Base-by-base conservation (phyloP, 2,113 vertebrate species). In the Lamprotornis superbus region DNA sequence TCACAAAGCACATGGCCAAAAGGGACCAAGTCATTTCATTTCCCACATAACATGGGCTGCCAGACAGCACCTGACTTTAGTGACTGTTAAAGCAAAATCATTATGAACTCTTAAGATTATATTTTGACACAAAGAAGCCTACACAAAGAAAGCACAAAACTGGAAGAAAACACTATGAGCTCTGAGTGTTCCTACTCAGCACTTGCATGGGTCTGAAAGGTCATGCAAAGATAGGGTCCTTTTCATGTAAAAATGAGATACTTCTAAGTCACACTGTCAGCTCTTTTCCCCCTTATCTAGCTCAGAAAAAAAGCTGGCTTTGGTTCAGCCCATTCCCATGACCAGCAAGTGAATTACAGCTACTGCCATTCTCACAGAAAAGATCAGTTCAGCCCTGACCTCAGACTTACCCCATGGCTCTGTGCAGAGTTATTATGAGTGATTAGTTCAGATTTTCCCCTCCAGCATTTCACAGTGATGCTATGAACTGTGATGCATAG, bases 401-500 rank as follows among this genome's bases (percentile, higher is more conserved):
- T 96, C 83, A 77, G 35, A 88, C 55, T 95, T 85, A 97, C 53
- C 82, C 46, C 5, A 4, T 80, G 59, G 63, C 77, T 79, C 63
- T 89, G 65, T 39, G 44, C 35, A 83, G 70, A 93, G 63, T 89
- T 94, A 85, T 73, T 84, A 93, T 20, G 78, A 95, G 65, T 90
- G 89, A 96, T 96, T 97, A 90, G 74, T 52, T 94, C 77, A 80
- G 83, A 97, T 96, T 93, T 95, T 87, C 30, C 80, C 56, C 74
- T 71, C 35, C 40, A 78, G 87, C 59, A 74, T 37, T 94, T 93
- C 93, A 71, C 55, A 77, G 80, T 2, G 13, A 85, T 75, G 59
- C 47, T 94, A 69, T 57, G 76, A 95, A 77, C 56, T 83, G n/a
- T 31, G 40, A 42, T 42, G 40, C 40, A 42, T 69, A 59, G 46